Base-by-base conservation (phyloP, 1,140 invertebrate species). In the Habropoda laboriosa region DNA sequence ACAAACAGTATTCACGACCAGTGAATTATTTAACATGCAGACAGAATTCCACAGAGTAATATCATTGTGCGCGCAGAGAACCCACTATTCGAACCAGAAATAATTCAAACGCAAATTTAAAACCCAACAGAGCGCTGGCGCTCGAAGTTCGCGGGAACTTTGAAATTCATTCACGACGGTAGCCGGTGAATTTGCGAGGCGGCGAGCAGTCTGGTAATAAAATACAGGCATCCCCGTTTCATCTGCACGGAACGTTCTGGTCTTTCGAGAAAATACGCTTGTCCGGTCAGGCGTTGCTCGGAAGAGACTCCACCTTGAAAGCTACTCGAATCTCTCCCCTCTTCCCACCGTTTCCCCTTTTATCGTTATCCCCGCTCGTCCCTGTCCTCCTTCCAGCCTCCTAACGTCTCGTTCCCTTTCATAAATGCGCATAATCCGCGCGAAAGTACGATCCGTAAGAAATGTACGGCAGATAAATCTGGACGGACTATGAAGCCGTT, bases 391-490 rank as follows among this genome's bases (percentile, higher is more conserved):
- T 8, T 27, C 13, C 18, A 35, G 12, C 6, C 27, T 38, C 35
- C 6, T 18, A 3, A 1, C 12, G 5, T 38, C n/a, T 18, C 13
- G 38, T 47, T 51, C 42, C 13, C 24, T 32, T 32, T 71, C 76
- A 55, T 38, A 73, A 79, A 79, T 55, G 76, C 68, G 57, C 58
- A 79, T 79, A 79, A 79, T 79, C 57, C 68, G 47, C 76, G 27
- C 40, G 57, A 63, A 73, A 73, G 40, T 49, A 61, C 27, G 42
- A 74, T 45, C 10, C 40, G n/a, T 30, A 51, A 38, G n/a, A 73
- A 79, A 79, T 49, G 32, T 72, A 35, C 35, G 27, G 10, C 8
- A 40, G 57, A 72, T 72, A 72, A 79, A 79, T 78, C 57, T 57
- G 18, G n/a, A n/a, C 24, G 3, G 38, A 53, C 12, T 12, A 24